phyloP scores from a whole-genome alignment of 2,797 vertebrate species.

The Pyrrhura leucotis region DNA sequence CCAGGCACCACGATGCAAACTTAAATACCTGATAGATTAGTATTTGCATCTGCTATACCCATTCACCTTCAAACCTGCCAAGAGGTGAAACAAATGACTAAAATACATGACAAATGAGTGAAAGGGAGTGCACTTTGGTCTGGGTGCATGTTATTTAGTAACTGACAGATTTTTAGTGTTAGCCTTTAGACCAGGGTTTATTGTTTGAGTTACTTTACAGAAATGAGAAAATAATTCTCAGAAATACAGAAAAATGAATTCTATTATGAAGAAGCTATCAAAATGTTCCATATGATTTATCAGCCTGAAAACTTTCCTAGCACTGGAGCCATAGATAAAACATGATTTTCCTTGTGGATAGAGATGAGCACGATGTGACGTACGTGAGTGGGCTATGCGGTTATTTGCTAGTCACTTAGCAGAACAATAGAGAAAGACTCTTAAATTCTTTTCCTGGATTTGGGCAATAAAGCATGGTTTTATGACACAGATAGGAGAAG shows the following conservation, averaged over 20 bases:
- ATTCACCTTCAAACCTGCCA: constrained; percentile 6
- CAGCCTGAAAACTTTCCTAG: background rate
- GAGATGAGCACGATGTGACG: background rate
- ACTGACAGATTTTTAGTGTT: background rate
- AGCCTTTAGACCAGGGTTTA: background rate
- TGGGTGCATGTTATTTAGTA: background rate
- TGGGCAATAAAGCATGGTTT: background rate
- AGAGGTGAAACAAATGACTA: background rate
- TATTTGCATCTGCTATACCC: background rate
- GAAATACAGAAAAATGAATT: constrained; percentile 13
- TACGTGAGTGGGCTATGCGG: background rate
- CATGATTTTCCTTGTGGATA: background rate
- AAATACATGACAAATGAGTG: background rate
- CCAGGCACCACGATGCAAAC: background rate
- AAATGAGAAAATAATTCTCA: constrained; percentile 21
- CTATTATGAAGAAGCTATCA: background rate
- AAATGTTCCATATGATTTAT: background rate
- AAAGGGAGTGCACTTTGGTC: background rate
- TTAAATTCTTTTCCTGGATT: background rate
- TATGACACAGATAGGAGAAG: background rate
- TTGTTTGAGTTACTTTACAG: background rate
- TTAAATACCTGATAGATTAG: constrained; percentile 1
- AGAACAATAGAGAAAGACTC: background rate
- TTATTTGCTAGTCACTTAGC: constrained; percentile 18
- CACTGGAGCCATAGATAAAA: background rate